Conservation (phyloP, 64 coral and sea anemone species). For the Stichodactyla mertensii region DNA sequence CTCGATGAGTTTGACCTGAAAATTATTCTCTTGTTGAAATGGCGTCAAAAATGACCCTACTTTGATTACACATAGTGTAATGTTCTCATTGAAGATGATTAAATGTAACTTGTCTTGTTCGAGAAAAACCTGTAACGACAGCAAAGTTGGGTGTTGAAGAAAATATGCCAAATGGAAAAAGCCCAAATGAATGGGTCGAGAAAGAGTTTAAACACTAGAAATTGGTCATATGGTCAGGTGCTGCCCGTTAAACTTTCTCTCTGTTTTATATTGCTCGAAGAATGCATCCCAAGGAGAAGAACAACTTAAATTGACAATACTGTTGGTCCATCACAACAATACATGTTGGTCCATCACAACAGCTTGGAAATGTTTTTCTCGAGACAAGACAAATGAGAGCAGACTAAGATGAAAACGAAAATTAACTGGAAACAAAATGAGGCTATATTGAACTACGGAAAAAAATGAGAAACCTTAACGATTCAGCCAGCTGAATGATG, state of each 20-base stretch:
- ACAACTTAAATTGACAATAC: too few species aligned
- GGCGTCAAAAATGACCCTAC: slow-evolving; percentile 13
- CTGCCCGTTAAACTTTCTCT: not conserved
- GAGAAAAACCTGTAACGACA: not conserved
- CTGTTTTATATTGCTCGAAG: too few species aligned
- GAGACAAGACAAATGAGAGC: not conserved
- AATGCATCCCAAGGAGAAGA: too few species aligned
- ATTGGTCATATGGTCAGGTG: too few species aligned
- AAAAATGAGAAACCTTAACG: not conserved
- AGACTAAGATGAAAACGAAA: not conserved
- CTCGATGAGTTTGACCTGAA: not conserved
- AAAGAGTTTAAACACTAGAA: not conserved
- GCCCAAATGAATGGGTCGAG: not conserved
- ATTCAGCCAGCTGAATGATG: slow-evolving; percentile 5
- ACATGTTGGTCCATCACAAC: too few species aligned
- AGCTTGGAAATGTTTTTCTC: not conserved
- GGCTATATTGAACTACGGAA: not conserved
- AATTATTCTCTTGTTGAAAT: not conserved
- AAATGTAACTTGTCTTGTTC: not conserved
- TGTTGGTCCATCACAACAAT: too few species aligned
- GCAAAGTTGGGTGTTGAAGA: too few species aligned
- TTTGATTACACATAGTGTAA: slow-evolving; percentile 6
- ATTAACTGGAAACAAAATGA: not conserved
- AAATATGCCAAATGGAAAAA: not conserved
- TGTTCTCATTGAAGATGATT: not conserved